phyloP scores from a whole-genome alignment of 2,797 vertebrate genomes.

The Paratrypauchen microcephalus region DNA sequence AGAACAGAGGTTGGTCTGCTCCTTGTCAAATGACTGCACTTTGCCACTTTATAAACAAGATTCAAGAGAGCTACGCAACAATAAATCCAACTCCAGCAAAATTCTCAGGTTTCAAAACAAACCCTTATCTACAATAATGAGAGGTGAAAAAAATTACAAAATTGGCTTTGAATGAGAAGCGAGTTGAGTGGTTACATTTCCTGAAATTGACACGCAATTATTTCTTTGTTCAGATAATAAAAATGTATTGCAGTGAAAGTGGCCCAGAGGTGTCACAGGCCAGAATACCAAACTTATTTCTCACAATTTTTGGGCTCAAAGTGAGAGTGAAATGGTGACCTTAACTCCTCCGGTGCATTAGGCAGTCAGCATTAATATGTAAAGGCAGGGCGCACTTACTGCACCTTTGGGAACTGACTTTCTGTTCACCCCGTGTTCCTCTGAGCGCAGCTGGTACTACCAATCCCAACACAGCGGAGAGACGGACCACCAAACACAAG shows the following conservation, averaged over 20 bases:
- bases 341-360: neutral
- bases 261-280: neutral
- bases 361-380: neutral
- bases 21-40: no score
- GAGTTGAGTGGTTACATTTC: neutral
- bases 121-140: no score
- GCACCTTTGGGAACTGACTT: constrained; percentile 35
- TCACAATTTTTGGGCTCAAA: neutral
- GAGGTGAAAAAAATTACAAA: no score
- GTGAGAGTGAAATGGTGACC: neutral
- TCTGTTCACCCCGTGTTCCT: constrained; percentile 21
- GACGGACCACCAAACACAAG: neutral
- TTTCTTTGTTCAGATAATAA: neutral
- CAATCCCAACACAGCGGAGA: constrained; percentile 35
- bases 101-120: no score
- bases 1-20: no score
- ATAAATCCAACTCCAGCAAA: no score
- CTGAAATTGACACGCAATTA: neutral
- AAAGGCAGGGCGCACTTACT: constrained; percentile 14
- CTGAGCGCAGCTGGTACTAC: constrained; percentile 9
- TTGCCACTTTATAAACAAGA: no score
- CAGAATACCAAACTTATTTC: neutral
- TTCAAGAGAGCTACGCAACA: no score
- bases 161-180: neutral
- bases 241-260: neutral